phyloP scores from a whole-genome alignment of 2,113 vertebrate genomes.

The Ctenodactylus gundi region DNA sequence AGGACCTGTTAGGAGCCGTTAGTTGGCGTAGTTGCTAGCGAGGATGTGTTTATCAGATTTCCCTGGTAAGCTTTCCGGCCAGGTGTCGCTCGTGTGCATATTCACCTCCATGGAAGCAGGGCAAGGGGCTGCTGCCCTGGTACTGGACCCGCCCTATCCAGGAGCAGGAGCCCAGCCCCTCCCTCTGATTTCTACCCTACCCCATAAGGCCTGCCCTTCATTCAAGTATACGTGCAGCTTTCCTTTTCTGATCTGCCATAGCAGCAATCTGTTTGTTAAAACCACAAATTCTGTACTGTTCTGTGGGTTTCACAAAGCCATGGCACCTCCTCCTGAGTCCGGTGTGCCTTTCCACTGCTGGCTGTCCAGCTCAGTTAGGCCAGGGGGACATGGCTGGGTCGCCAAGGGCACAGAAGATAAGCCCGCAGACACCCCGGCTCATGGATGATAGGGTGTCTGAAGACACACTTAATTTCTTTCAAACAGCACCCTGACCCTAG shows the following conservation, averaged over 20 bases:
- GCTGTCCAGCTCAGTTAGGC: background rate
- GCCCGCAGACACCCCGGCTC: background rate
- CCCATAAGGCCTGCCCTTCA: background rate
- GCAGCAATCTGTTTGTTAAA: background rate
- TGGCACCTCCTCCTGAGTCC: background rate
- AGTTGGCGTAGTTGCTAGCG: background rate
- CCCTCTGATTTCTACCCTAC: background rate
- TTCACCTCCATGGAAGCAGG: background rate
- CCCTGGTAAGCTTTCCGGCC: background rate
- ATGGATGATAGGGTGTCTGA: background rate
- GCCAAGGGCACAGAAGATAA: background rate
- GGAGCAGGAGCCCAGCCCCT: background rate
- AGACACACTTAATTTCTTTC: background rate
- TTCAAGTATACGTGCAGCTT: background rate
- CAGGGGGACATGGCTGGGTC: background rate
- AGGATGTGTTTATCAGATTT: background rate
- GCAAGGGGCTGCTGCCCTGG: background rate
- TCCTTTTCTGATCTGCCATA: background rate
- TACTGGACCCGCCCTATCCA: background rate
- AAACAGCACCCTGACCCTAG: background rate
- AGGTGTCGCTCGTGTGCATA: background rate
- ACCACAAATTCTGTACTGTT: background rate
- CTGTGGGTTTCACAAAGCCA: background rate
- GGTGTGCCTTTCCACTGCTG: background rate
- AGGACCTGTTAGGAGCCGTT: background rate